Percentiles rank a stretch among this genome's conserved stretches.
phyloP scores from a whole-genome alignment of 2,888 invertebrate genomes.

The Charanyca ferruginea region DNA sequence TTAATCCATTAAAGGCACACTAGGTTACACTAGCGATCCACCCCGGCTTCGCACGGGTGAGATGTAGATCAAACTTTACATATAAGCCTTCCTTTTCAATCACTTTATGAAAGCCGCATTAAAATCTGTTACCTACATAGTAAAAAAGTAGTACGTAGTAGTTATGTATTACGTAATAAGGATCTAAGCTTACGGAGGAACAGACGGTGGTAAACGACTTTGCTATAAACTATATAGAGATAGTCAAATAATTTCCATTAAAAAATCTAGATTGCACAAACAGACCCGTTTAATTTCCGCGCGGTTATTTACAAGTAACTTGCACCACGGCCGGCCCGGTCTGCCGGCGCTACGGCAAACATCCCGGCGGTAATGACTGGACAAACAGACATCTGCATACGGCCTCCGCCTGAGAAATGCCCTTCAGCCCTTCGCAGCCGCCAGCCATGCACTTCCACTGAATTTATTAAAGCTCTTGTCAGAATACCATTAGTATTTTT shows the following conservation, averaged over 20 bases:
- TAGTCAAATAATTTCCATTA: slow-evolving; percentile 38
- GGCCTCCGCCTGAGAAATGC: slow-evolving; percentile 71
- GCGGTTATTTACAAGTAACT: slow-evolving; percentile 47
- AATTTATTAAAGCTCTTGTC: slow-evolving; percentile 64
- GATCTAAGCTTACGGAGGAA: too few relatives aligned
- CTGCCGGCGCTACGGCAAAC: slow-evolving; percentile 71
- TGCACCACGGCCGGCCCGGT: slow-evolving; percentile 60
- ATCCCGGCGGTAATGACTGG: slow-evolving; percentile 90
- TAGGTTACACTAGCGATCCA: too few relatives aligned
- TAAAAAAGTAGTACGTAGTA: too few relatives aligned
- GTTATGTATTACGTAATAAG: too few relatives aligned
- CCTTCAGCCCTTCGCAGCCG: slow-evolving; percentile 47
- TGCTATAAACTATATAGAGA: too few relatives aligned
- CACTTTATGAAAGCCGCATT: too few relatives aligned
- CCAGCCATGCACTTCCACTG: slow-evolving; percentile 57
- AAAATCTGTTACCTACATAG: too few relatives aligned
- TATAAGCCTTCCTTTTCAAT: too few relatives aligned
- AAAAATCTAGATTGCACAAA: slow-evolving; percentile 42
- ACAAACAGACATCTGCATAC: slow-evolving; percentile 92
- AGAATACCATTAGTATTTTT: slow-evolving; percentile 48
- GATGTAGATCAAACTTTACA: too few relatives aligned
- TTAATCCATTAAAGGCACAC: neutral
- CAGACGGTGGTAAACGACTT: too few relatives aligned
- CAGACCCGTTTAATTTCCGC: slow-evolving; percentile 43
- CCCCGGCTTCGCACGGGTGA: too few relatives aligned